Conservation (phyloP, 2,888 invertebrate species). For the Caenorhabditis macrosperma region DNA sequence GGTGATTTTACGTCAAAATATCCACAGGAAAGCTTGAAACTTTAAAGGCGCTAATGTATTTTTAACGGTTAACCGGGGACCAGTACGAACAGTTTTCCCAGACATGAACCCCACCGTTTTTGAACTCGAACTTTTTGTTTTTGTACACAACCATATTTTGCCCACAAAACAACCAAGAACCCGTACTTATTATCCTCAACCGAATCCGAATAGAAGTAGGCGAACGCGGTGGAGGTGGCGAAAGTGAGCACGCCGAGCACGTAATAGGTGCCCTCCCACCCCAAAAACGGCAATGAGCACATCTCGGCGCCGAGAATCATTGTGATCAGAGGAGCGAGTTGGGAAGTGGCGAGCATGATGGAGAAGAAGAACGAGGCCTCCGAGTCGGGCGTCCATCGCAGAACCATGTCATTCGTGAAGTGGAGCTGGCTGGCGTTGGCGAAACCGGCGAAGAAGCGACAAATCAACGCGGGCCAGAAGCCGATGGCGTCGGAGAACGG, state of each 20-base stretch:
- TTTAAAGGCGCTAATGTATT: no score
- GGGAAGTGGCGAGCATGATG: slow-evolving; percentile 62
- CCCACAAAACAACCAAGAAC: no score
- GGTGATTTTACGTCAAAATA: no score
- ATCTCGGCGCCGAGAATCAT: slow-evolving; percentile 67
- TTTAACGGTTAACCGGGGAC: no score
- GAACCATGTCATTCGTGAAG: slow-evolving; percentile 63
- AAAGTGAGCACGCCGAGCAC: slow-evolving; percentile 57
- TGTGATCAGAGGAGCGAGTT: slow-evolving; percentile 63
- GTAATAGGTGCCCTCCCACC: slow-evolving; percentile 62
- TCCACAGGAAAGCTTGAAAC: no score
- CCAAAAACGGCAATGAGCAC: slow-evolving; percentile 61
- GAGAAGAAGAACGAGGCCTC: slow-evolving; percentile 66
- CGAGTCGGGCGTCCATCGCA: slow-evolving; percentile 58
- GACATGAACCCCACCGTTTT: no score
- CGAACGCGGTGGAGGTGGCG: slow-evolving; percentile 45
- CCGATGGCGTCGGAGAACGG: slow-evolving; percentile 61
- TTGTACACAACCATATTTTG: no score
- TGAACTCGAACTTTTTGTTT: no score
- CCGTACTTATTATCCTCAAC: slow-evolving; percentile 39
- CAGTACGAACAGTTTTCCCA: no score
- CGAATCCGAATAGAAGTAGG: slow-evolving; percentile 60
- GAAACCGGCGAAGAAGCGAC: slow-evolving; percentile 62
- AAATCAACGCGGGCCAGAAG: slow-evolving; percentile 62
- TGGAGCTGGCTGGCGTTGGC: slow-evolving; percentile 63